Base-by-base conservation (phyloP, 1,140 invertebrate genomes). In the Lordiphosa mommai region DNA sequence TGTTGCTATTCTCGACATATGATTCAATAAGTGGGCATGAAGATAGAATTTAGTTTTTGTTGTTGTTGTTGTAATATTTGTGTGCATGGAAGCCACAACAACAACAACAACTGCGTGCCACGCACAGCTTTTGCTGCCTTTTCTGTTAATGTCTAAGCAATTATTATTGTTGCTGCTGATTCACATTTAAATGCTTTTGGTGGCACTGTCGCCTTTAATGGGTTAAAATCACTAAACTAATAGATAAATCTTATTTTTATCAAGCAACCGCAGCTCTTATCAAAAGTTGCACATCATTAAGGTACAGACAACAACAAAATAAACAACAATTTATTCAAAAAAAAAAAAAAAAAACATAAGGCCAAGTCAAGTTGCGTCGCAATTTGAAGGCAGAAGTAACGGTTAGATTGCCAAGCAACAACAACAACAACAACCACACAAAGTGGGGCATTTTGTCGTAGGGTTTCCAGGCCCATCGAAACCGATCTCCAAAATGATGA, bases 1-100 rank as follows among this genome's bases (percentile, higher is more conserved):
- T 87, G 85, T 87, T 87, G 85, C 85, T 87, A 87, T 87, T 87
- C 79, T 87, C 72, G 74, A 87, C 74, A 87, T 76, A 87, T 87
- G 85, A 87, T 87, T 86, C 69, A 85, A 86, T 61, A 72, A 73
- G 59, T 65, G 68, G 41, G 53, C 66, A 70, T 33, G 74, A 80
- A 29, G 32, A 23, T 50, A 34, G 33, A 23, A 12, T 20, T 50
- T 30, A 7, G 59, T 58, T 64, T 76, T 17, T 29, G 17, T 30
- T 73, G 58, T 58, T 8, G 36, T 16, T 43, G 20, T 43, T 82
- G 72, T 82, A 82, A 84, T 69, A 72, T 65, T 72, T 77, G 20
- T 40, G 17, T 50, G 55, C 30, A 49, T 60, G 64, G 63, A 67
- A 37, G 3, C 14, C 53, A 7, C 20, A 52, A 34, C 23, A 10